Percentiles rank a stretch among this genome's conserved stretches.
Evolutionary conservation across 2,797 vertebrate species (phyloP).

Genomic region (Austrolebias charrua): DNA sequence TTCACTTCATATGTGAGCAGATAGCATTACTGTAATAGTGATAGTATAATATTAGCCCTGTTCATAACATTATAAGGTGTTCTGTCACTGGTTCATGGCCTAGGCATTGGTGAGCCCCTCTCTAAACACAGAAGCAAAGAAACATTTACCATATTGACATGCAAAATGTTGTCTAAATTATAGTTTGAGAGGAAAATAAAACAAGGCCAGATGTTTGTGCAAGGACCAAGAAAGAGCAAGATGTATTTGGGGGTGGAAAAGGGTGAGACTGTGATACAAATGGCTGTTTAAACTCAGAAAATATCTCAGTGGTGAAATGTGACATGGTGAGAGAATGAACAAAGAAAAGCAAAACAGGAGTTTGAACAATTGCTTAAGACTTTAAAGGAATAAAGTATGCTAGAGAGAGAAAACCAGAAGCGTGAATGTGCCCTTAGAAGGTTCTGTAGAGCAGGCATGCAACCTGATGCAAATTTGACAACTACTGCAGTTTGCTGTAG

Average conservation of each 20-base stretch:
- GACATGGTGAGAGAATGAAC: constrained; percentile 59
- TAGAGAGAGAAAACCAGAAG: constrained; percentile 55
- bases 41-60: constrained; percentile 61
- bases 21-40: constrained; percentile 58
- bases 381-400: constrained; percentile 31
- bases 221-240: constrained; percentile 2
- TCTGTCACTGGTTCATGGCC: constrained; percentile 56
- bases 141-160: constrained; percentile 64
- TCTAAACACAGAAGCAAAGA: constrained; percentile 58
- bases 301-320: constrained; percentile 77
- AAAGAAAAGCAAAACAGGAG: constrained; percentile 74
- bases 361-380: constrained; percentile 71
- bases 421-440: constrained; percentile 64
- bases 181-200: constrained; percentile 51
- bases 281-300: constrained; percentile 75
- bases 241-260: constrained; percentile 36
- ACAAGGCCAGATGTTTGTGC: constrained; percentile 48
- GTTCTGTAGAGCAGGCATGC: constrained; percentile 55
- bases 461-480: constrained; percentile 34
- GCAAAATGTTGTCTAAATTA: constrained; percentile 73
- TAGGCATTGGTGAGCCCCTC: constrained; percentile 51
- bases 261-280: constrained; percentile 25
- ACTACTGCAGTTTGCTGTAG: constrained; percentile 38
- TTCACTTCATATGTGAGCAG: constrained; percentile 58
- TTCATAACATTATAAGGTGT: constrained; percentile 61